These are phyloP conservation scores for Elaeidobius kamerunicus DNA, from an alignment of 2,888 invertebrate genomes.

Conservation along the genomic window DNA sequence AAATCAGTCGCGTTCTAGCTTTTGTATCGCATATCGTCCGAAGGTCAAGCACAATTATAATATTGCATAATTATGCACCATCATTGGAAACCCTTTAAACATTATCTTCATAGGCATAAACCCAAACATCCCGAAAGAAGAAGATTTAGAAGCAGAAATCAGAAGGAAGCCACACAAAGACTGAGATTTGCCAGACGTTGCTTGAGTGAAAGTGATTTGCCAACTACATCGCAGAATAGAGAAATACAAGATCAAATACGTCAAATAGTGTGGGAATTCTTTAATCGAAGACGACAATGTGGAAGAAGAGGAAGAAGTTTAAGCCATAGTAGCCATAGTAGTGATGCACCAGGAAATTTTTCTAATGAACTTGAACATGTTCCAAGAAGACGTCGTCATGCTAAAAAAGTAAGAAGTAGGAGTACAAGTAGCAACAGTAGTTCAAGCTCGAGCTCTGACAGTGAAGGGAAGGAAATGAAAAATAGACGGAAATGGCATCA, in stretches of 20 bases:
- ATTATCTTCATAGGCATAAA: not conserved
- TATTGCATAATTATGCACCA: not conserved
- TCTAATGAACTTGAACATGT: not conserved
- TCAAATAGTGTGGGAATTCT: not conserved
- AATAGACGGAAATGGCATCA: not conserved
- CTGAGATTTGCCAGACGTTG: not conserved
- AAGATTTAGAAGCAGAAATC: not conserved
- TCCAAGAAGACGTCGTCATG: not conserved
- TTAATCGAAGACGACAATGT: not conserved
- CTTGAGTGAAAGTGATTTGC: not conserved
- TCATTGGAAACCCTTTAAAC: not conserved
- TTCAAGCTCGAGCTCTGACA: not conserved
- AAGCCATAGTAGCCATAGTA: not conserved
- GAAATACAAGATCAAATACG: not conserved
- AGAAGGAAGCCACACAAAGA: not conserved
- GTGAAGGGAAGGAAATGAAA: not conserved
- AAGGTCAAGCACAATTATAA: not conserved
- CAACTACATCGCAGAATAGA: not conserved
- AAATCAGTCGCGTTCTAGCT: too few relatives aligned
- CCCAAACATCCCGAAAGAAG: not conserved
- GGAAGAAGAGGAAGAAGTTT: not conserved
- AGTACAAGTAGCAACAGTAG: not conserved
- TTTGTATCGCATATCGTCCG: too few relatives aligned
- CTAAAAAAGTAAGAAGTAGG: not conserved
- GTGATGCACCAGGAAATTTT: not conserved